These are phyloP conservation scores for Oconnorella tubifera DNA, from an alignment of 2,888 invertebrate genomes.

Conservation along the genomic window DNA sequence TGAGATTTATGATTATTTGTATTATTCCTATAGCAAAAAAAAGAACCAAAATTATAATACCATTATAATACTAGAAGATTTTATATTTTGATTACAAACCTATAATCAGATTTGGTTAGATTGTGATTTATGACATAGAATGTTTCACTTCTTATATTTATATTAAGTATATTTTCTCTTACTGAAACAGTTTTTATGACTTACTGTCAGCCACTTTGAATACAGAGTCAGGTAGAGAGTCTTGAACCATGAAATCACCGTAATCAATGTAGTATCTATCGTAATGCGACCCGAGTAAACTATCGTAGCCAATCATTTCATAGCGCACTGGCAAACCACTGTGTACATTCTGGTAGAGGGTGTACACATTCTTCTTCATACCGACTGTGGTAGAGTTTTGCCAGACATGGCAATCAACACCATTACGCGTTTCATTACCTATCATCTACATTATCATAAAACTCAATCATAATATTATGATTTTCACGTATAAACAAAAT, in stretches of 20 bases:
- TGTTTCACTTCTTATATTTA: no score
- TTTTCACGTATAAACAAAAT: no score
- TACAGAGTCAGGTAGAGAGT: conserved; percentile 26
- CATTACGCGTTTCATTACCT: conserved; percentile 62
- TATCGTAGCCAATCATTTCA: conserved; percentile 91
- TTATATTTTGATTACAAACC: no score
- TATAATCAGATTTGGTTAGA: no score
- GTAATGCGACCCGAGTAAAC: conserved; percentile 87
- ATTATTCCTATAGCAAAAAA: no score
- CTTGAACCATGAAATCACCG: conserved; percentile 59
- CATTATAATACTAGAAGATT: no score
- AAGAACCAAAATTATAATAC: no score
- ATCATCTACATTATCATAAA: conserved; percentile 37
- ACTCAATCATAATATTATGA: no score
- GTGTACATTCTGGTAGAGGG: conserved; percentile 57
- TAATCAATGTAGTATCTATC: conserved; percentile 90
- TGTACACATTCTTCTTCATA: conserved; percentile 81
- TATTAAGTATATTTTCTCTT: no score
- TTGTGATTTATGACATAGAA: no score
- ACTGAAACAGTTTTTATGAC: no score
- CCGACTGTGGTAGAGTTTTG: conserved; percentile 67
- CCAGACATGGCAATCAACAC: conserved; percentile 75
- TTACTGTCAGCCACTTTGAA: conserved; percentile 43
- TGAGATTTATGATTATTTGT: no score
- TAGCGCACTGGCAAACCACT: conserved; percentile 70